Evolutionary conservation across 2,888 invertebrate genomes (phyloP), one percentile per base, ranked within the genome.

Genomic region (Epirrhoe tristata): DNA sequence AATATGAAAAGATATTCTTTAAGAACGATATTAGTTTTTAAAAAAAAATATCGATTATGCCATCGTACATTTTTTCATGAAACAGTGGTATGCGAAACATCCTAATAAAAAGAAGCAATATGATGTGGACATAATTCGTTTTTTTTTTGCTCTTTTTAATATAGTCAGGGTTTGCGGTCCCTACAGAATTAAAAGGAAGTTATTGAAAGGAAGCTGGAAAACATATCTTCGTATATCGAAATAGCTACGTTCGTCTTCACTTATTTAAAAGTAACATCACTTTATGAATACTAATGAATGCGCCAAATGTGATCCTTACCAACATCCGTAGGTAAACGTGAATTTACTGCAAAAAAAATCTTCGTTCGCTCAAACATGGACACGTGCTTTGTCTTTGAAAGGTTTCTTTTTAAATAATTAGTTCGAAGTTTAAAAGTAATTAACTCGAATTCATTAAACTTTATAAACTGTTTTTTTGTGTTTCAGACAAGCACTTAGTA

Each of bases 1-100:
- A 39, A 6, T 32, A 5, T 32, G 32, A 32, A 6, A 36, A 36
- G 7, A 36, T 3, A 36, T 36, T 36, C n/a, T n/a, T 43, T 43
- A n/a, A 5, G 14, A 10, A 46, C n/a, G 46, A n/a, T 46, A n/a
- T n/a, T n/a, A n/a, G n/a, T n/a, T n/a, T n/a, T n/a, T n/a, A n/a
- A n/a, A n/a, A n/a, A n/a, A n/a, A n/a, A n/a, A n/a, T n/a, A n/a
- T 52, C 17, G 58, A 59, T 52, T 39, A 58, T 58, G 16, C 14
- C 34, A 50, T 50, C 34, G 48, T 48, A 58, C 16, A 58, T 34
- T 14, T 59, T 60, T 54, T 32, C 10, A 60, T 46, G 53, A 60
- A 54, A 46, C 32, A 46, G 10, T 7, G 32, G 17, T 46, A 54
- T 32, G 53, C 32, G 32, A 46, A 53, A 31, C 32, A 60, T 17